Evolutionary conservation across 1,140 invertebrate genomes (phyloP), one percentile per base, ranked within the genome.

Genomic region (Hyphantria cunea): DNA sequence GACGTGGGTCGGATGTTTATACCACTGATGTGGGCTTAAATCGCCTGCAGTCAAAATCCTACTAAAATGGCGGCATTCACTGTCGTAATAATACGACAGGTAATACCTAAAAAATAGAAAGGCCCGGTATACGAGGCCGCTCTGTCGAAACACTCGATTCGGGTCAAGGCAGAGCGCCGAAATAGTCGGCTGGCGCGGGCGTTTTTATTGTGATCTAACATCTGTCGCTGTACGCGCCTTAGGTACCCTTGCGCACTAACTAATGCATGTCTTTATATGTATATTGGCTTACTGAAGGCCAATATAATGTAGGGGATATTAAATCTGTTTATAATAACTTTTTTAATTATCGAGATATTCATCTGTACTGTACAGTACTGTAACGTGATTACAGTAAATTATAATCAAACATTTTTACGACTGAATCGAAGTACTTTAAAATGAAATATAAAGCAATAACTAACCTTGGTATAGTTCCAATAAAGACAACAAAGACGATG

Each of bases 101-200:
- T 90, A 90, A 90, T 90, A 78, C 85, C 85, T 88, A 90, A 90
- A 90, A 90, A 90, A 90, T 90, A 90, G 87, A 90, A 90, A 90
- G 87, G 87, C 85, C 87, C 85, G 85, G 85, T 87, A 81, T 86
- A 78, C 87, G 87, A 90, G 87, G 87, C 80, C 87, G 84, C 72
- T 87, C 80, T 90, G 87, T 86, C 83, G 87, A 90, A 90, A 90
- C 77, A 85, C 73, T 81, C 78, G 77, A 90, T 88, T 86, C 83
- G 70, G 87, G 87, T 90, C 87, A 90, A 90, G 87, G 87, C 87
- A 90, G 85, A 73, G 78, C 77, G 85, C 87, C 87, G 87, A 90
- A 90, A 90, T 90, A 90, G 81, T 90, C 76, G 78, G 78, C 74
- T 86, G 80, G 82, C 80, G 84, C 83, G 84, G 78, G 82, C 75